These are phyloP conservation scores for Archivesica marissinica DNA, from an alignment of 1,140 invertebrate genomes.

Conservation along the genomic window DNA sequence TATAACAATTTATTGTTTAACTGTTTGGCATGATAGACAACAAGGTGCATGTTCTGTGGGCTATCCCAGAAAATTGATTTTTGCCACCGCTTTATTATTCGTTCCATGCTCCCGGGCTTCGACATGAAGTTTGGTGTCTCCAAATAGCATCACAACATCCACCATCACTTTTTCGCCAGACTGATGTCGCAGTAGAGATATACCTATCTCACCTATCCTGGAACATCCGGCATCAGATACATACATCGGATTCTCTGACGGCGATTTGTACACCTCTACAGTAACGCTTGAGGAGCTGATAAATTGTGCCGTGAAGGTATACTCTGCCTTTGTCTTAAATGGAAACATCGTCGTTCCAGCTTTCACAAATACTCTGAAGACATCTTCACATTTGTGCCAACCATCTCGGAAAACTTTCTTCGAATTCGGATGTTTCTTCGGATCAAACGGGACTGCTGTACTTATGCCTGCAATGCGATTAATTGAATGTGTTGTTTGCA, in stretches of 20 bases:
- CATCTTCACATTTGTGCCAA: slow-evolving; percentile 24
- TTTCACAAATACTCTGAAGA: slow-evolving; percentile 13
- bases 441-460: slow-evolving; percentile 19
- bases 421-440: not conserved
- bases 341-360: not conserved
- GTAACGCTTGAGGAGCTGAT: not conserved
- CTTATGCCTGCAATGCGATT: slow-evolving; percentile 13
- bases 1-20: no score
- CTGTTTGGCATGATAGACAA: no score
- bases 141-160: slow-evolving; percentile 29
- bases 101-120: slow-evolving; percentile 32
- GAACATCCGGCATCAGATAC: not conserved
- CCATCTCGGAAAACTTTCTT: slow-evolving; percentile 19
- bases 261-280: slow-evolving; percentile 8
- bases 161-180: not conserved
- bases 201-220: not conserved
- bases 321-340: not conserved
- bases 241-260: slow-evolving; percentile 14
- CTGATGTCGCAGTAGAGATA: not conserved
- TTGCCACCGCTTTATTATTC: slow-evolving; percentile 6
- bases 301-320: not conserved
- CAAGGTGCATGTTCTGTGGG: no score
- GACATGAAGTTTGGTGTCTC: slow-evolving; percentile 39
- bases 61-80: slow-evolving; percentile 43
- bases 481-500: no score